These are phyloP conservation scores for Bombyx mori DNA, from an alignment of 1,140 invertebrate genomes.

Conservation along the genomic window ASM3026992v2 NC_085125.1:6290001-6290500, in stretches of 20 bases:
- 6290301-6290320: too few relatives aligned
- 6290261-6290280: too few relatives aligned
- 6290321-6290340: too few relatives aligned
- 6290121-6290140: not conserved
- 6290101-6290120: not conserved
- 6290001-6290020: constrained; percentile 50
- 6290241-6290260: not conserved
- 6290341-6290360: too few relatives aligned
- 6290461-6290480: too few relatives aligned
- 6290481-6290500: too few relatives aligned
- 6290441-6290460: too few relatives aligned
- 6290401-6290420: too few relatives aligned
- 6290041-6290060: constrained; percentile 45
- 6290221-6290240: not conserved
- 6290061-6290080: constrained; percentile 56
- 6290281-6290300: too few relatives aligned
- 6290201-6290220: not conserved
- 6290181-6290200: not conserved
- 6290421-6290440: too few relatives aligned
- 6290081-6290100: not conserved
- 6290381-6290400: too few relatives aligned
- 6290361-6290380: too few relatives aligned
- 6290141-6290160: constrained; percentile 1
- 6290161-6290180: constrained; percentile 1
- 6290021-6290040: constrained; percentile 26